phyloP scores from a whole-genome alignment of 2,797 vertebrate species.

The Pempheris klunzingeri region DNA sequence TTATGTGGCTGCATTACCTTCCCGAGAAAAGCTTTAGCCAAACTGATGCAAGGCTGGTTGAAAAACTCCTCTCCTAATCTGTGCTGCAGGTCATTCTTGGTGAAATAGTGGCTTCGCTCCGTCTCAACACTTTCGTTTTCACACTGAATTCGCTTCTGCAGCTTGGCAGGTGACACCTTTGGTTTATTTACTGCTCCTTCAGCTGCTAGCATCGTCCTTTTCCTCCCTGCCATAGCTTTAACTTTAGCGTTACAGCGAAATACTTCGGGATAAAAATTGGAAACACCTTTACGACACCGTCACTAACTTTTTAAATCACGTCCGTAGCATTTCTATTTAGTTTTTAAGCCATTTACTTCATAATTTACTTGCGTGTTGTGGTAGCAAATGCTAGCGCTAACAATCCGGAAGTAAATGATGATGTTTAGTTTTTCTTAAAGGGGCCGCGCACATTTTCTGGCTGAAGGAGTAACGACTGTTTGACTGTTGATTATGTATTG shows the following conservation, averaged over 20 bases:
- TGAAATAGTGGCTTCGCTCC: conserved; percentile 86
- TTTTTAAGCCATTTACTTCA: neutral
- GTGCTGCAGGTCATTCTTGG: conserved; percentile 32
- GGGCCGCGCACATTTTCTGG: conserved; percentile 23
- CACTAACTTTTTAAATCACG: neutral
- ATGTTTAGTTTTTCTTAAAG: conserved; percentile 76
- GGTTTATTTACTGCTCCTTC: neutral
- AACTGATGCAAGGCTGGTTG: conserved; percentile 86
- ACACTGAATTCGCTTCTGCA: neutral
- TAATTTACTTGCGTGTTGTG: fast-evolving
- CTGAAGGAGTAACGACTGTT: neutral
- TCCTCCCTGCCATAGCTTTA: conserved; percentile 72
- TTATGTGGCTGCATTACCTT: conserved; percentile 88
- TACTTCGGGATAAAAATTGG: neutral
- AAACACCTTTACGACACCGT: neutral
- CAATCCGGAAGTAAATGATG: conserved; percentile 53
- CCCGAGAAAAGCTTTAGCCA: conserved; percentile 92
- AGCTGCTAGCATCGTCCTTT: conserved; percentile 68
- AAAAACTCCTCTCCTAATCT: conserved; percentile 88
- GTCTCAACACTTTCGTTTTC: conserved; percentile 20
- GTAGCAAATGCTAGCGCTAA: neutral
- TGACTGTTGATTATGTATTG: neutral
- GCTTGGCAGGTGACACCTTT: neutral
- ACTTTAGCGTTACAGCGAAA: no score
- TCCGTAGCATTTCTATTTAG: neutral